Conservation (phyloP, 2,113 vertebrate genomes). For the Crotalus horridus region DNA sequence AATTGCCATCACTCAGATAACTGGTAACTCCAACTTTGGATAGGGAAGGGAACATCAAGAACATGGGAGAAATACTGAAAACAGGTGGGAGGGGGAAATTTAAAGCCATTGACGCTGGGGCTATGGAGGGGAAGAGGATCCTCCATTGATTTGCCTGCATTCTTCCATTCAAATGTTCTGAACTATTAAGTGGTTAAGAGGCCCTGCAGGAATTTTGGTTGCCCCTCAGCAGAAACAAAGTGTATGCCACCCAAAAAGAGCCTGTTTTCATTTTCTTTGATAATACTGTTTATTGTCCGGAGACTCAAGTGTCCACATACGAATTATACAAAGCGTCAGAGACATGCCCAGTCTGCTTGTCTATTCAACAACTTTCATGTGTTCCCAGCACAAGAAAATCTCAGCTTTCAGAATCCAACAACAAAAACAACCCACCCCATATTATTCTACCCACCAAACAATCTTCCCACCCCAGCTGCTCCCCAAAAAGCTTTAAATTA, state of each 20-base stretch:
- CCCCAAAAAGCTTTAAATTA: constrained; percentile 77
- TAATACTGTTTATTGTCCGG: constrained; percentile 89
- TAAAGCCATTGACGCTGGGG: background rate
- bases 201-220: background rate
- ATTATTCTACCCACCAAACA: constrained; percentile 33
- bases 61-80: background rate
- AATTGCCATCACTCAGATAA: background rate
- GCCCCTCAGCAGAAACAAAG: background rate
- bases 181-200: background rate
- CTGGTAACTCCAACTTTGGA: background rate
- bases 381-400: constrained; percentile 76
- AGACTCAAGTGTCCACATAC: constrained; percentile 69
- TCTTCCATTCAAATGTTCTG: background rate
- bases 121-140: background rate
- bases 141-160: background rate
- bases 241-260: background rate
- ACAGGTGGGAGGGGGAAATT: background rate
- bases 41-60: background rate
- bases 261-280: constrained; percentile 69
- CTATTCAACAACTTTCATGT: constrained; percentile 65
- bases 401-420: constrained; percentile 67
- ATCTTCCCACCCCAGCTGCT: constrained; percentile 26
- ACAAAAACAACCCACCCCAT: constrained; percentile 35
- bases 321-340: constrained; percentile 82
- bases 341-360: constrained; percentile 78